Evolutionary conservation across 2,797 vertebrate species (phyloP).

Genomic region (Halcyon smyrnensis): DNA sequence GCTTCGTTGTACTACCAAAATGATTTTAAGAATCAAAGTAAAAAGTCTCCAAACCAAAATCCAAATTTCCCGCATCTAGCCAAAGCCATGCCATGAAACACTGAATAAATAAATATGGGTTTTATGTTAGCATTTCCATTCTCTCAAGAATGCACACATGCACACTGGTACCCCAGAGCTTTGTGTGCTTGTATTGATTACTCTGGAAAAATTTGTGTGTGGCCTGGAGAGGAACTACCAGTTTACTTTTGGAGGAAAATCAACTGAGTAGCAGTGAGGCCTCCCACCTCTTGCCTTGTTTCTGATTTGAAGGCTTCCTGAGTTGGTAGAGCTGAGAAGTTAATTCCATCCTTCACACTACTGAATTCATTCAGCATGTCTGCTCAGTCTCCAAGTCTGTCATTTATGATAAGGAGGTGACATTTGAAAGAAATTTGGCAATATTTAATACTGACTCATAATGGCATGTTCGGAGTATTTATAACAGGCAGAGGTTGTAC

Average conservation of each 20-base stretch:
- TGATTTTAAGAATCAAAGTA: background rate
- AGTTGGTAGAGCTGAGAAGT: slow-evolving; percentile 6
- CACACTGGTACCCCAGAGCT: background rate
- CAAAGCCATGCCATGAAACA: fast-evolving
- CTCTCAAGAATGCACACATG: background rate
- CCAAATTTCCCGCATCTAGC: background rate
- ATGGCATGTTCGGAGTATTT: background rate
- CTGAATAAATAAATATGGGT: background rate
- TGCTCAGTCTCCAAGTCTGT: background rate
- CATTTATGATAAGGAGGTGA: slow-evolving; percentile 19
- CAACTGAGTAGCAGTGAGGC: background rate
- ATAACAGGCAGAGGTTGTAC: background rate
- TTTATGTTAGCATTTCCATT: background rate
- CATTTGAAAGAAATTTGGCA: slow-evolving; percentile 8
- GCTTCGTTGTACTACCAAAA: background rate
- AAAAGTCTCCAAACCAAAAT: background rate
- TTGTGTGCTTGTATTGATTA: background rate
- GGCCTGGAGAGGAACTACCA: background rate
- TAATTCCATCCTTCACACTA: background rate
- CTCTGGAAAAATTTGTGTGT: background rate
- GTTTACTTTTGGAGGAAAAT: background rate
- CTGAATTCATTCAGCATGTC: slow-evolving; percentile 17
- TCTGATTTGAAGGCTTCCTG: background rate
- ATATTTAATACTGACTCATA: slow-evolving; percentile 38
- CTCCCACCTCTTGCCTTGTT: background rate